phyloP scores from a whole-genome alignment of 2,888 invertebrate genomes.

The Polyommatus icarus region DNA sequence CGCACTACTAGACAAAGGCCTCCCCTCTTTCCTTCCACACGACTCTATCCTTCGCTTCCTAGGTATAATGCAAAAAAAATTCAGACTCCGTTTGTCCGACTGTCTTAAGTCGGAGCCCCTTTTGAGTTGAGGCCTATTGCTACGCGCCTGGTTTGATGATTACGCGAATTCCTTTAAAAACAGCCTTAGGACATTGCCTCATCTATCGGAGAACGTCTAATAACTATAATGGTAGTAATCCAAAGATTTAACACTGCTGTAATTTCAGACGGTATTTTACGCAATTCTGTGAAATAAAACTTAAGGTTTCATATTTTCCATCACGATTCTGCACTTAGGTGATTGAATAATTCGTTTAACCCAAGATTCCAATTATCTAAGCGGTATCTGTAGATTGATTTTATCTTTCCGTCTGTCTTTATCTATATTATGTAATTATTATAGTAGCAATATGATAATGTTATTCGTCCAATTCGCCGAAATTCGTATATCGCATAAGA shows the following conservation, averaged over 20 bases:
- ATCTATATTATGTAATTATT: neutral
- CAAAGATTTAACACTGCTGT: slow-evolving; percentile 14
- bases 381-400: slow-evolving; percentile 2
- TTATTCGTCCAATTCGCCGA: no score
- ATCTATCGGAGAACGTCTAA: slow-evolving; percentile 25
- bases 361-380: slow-evolving; percentile 9
- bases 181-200: slow-evolving; percentile 12
- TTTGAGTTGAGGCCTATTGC: no score
- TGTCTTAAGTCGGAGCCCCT: no score
- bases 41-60: no score
- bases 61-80: no score
- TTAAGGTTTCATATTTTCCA: slow-evolving; percentile 26
- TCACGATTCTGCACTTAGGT: slow-evolving; percentile 28
- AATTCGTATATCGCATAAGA: no score
- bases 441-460: no score
- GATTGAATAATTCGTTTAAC: slow-evolving; percentile 25
- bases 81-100: no score
- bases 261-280: slow-evolving; percentile 32
- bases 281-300: slow-evolving; percentile 14
- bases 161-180: slow-evolving; percentile 11
- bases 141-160: neutral
- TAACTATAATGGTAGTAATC: slow-evolving; percentile 31
- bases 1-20: no score
- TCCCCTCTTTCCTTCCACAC: no score
- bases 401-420: neutral